Percentiles rank a stretch among this genome's conserved stretches.
phyloP scores from a whole-genome alignment of 2,888 invertebrate species.

The Heliothis peltigera region DNA sequence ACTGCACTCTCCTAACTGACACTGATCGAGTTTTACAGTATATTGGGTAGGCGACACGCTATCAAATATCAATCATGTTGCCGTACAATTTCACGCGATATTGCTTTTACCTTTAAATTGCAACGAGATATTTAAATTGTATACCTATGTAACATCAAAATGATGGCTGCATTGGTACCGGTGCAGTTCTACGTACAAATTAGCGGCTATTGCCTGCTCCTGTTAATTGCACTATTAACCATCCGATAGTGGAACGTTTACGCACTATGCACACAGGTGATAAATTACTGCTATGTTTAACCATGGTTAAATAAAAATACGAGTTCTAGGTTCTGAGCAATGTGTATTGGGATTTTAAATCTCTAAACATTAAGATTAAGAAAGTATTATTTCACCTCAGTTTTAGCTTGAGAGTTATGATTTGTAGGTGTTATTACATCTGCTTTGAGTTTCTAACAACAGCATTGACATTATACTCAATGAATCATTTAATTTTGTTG shows the following conservation, averaged over 20 bases:
- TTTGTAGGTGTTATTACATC: constrained; percentile 47
- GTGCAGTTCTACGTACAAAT: constrained; percentile 30
- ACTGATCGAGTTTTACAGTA: constrained; percentile 49
- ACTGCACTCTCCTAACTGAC: constrained; percentile 34
- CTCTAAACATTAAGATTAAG: too few relatives aligned
- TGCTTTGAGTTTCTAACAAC: constrained; percentile 37
- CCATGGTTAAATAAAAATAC: constrained; percentile 10
- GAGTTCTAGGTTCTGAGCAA: not conserved
- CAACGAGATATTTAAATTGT: constrained; percentile 19
- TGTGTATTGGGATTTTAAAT: constrained; percentile 3
- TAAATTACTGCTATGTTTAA: constrained; percentile 35
- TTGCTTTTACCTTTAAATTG: constrained; percentile 13
- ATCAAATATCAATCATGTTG: constrained; percentile 45
- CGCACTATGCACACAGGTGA: constrained; percentile 28
- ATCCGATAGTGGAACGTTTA: constrained; percentile 20
- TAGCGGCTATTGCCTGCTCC: constrained; percentile 28
- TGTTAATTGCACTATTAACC: constrained; percentile 43
- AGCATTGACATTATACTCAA: constrained; percentile 51
- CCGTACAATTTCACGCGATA: constrained; percentile 33
- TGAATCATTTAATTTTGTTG: constrained; percentile 51
- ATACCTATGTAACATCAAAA: constrained; percentile 5
- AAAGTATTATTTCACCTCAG: not conserved
- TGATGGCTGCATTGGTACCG: constrained; percentile 18
- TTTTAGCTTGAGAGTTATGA: constrained; percentile 23
- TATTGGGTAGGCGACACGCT: constrained; percentile 37